These are phyloP conservation scores for Leuciscus waleckii DNA, from an alignment of 2,797 vertebrate genomes.

Conservation along the genomic window DNA sequence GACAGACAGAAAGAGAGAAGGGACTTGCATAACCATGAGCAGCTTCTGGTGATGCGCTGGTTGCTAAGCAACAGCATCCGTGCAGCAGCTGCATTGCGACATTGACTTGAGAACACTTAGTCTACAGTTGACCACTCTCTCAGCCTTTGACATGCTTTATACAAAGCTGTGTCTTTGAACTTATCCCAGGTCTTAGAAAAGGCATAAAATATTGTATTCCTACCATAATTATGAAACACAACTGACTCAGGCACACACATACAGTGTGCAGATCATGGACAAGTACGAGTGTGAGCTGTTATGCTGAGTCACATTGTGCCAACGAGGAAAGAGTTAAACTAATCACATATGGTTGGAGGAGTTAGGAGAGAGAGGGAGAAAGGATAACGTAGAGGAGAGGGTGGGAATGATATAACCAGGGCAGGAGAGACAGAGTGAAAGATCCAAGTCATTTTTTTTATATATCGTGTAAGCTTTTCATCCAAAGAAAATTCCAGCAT, in stretches of 20 bases:
- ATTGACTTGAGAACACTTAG: slow-evolving; percentile 58
- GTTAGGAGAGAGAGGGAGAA: slow-evolving; percentile 20
- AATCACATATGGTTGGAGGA: slow-evolving; percentile 8
- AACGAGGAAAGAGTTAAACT: slow-evolving; percentile 19
- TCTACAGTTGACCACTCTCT: slow-evolving; percentile 52
- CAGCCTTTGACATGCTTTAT: slow-evolving; percentile 31
- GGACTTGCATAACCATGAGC: slow-evolving; percentile 58
- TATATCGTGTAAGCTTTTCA: background rate
- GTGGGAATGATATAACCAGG: slow-evolving; percentile 12
- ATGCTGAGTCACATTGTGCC: slow-evolving; percentile 56
- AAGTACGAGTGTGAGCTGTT: slow-evolving; percentile 6
- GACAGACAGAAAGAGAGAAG: slow-evolving; percentile 46
- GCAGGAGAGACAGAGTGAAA: background rate
- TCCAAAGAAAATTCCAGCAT: background rate
- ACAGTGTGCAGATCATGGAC: slow-evolving; percentile 21
- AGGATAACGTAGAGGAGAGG: background rate
- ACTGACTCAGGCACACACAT: slow-evolving; percentile 10
- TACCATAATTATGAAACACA: slow-evolving; percentile 28
- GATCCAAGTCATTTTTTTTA: background rate
- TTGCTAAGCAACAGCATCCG: slow-evolving; percentile 63
- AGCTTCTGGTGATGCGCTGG: slow-evolving; percentile 56
- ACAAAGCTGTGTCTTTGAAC: slow-evolving; percentile 34
- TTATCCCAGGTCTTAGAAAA: slow-evolving; percentile 4
- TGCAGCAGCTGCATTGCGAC: slow-evolving; percentile 66
- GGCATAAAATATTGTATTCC: background rate